Base-by-base conservation (phyloP, 1,140 invertebrate species). In the Octopus bimaculoides region DNA sequence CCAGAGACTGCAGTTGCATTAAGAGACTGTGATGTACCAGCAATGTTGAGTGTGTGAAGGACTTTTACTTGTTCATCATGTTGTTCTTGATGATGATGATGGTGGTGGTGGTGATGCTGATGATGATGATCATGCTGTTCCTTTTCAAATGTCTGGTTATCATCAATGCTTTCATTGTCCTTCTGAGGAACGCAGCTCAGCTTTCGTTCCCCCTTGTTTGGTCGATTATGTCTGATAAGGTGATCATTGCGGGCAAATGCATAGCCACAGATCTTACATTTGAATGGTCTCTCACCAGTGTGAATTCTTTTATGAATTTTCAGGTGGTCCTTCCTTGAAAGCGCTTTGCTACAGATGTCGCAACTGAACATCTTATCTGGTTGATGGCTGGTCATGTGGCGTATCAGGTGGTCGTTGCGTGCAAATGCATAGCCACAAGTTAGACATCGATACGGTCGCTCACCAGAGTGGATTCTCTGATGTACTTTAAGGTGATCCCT, bases 401-500 rank as follows among this genome's bases (percentile, higher is more conserved):
- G 90, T 41, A 92, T 91, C 3, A 94, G 87, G 20, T 93, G 92
- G 85, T 94, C 93, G 88, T 92, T 91, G 61, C 93, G 90, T 81
- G 93, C 93, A 84, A 94, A 94, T 79, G 90, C 88, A 5, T 91
- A 93, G 93, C 93, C 95, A 89, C 96, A 97, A 71, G 94, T 94
- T 91, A 96, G 95, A 88, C 96, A 97, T 54, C 93, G 93, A 86
- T 95, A 96, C 14, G 95, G 95, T 88, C 96, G 95, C 87, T 96
- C 95, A 0, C 95, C 95, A 5, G 95, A 95, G 85, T 92, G 95
- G 85, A 96, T 82, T 14, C 83, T 14, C 66, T 54, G 77, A 69
- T 87, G 86, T 4, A 69, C 73, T 26, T 77, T 81, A 10, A 82
- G 75, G n/a, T 77, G 73, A 7, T 26, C 54, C 5, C 54, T 53